These are phyloP conservation scores for Melanerpes aurifrons DNA, from an alignment of 2,113 vertebrate species.

Conservation along the genomic window DNA sequence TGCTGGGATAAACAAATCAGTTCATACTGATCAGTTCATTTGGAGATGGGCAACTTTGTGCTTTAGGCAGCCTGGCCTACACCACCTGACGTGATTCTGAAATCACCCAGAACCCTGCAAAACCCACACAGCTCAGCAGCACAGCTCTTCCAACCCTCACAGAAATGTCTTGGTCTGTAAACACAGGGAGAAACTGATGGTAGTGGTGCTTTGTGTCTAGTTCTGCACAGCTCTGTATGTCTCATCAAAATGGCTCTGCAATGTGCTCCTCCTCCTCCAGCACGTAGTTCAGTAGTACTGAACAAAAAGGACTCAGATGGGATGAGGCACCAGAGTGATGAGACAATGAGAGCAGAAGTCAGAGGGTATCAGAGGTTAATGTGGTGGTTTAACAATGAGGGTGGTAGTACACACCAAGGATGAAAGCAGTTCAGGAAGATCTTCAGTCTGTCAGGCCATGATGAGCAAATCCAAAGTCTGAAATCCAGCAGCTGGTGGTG, in stretches of 20 bases:
- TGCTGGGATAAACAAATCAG: not conserved
- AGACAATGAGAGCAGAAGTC: not conserved
- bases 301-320: not conserved
- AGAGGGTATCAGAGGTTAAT: not conserved
- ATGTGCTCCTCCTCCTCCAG: not conserved
- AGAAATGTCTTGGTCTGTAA: not conserved
- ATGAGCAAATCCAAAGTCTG: constrained; percentile 22
- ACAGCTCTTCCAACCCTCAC: not conserved
- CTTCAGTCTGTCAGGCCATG: not conserved
- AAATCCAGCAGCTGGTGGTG: not conserved
- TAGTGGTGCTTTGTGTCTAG: not conserved
- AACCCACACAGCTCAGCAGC: fast-evolving
- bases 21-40: fast-evolving
- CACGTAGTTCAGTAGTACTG: fast-evolving
- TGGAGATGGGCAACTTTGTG: not conserved
- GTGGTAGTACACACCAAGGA: not conserved
- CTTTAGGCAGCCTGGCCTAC: not conserved
- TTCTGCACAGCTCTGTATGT: not conserved
- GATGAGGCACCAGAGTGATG: not conserved
- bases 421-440: not conserved
- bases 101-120: not conserved
- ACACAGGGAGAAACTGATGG: not conserved
- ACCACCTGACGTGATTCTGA: not conserved
- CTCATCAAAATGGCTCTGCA: not conserved
- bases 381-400: not conserved